Conservation (phyloP, 92 coral and sea anemone genomes). For the Phenganax subtilis region DNA sequence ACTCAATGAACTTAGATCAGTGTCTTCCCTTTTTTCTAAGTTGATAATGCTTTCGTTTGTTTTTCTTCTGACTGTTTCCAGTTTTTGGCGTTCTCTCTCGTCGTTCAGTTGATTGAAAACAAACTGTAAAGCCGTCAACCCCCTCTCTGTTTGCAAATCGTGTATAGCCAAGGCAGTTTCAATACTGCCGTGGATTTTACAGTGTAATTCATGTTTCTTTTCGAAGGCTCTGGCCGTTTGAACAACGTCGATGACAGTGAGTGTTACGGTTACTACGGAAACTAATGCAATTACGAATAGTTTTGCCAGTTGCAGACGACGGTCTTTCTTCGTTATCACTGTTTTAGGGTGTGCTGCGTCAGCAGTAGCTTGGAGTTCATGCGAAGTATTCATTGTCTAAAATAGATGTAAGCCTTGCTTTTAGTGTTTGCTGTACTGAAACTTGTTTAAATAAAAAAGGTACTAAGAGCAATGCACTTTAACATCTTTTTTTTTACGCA, state of each 20-base stretch:
- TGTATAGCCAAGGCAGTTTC: background rate
- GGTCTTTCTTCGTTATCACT: background rate
- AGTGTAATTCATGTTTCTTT: background rate
- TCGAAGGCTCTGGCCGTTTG: background rate
- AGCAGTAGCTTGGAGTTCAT: background rate
- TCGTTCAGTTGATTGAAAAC: background rate
- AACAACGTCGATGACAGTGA: background rate
- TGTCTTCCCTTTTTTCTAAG: background rate
- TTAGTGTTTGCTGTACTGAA: too few relatives aligned
- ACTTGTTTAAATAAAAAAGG: too few relatives aligned
- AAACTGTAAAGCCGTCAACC: background rate
- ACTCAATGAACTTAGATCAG: background rate
- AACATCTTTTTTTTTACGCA: too few relatives aligned
- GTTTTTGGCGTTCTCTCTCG: background rate
- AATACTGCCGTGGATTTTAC: background rate
- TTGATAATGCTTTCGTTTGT: background rate
- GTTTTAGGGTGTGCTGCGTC: background rate
- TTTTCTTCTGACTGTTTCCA: background rate
- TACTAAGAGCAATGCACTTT: too few relatives aligned
- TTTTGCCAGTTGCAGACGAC: background rate
- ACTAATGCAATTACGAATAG: background rate
- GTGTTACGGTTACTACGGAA: background rate
- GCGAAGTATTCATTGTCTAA: too few relatives aligned
- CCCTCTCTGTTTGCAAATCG: background rate
- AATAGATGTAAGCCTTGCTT: too few relatives aligned